These are phyloP conservation scores for Nasonia giraulti DNA, from an alignment of 1,140 invertebrate genomes.

Conservation along the genomic window DNA sequence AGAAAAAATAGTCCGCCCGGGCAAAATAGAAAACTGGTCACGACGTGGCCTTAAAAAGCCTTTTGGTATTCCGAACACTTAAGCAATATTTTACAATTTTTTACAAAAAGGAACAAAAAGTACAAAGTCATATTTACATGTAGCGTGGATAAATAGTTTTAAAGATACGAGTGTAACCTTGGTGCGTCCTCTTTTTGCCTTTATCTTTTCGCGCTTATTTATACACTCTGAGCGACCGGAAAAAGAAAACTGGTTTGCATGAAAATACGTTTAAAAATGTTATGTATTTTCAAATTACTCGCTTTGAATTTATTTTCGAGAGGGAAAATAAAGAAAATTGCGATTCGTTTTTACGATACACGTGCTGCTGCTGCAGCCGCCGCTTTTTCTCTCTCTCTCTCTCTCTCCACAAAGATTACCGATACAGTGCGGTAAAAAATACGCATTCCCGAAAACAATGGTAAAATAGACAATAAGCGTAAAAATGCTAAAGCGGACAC, in stretches of 20 bases:
- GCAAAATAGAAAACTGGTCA: conserved; percentile 33
- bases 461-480: conserved; percentile 16
- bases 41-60: conserved; percentile 29
- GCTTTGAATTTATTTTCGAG: neutral
- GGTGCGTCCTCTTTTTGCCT: neutral
- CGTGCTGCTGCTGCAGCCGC: no score
- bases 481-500: neutral
- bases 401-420: no score
- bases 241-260: conserved; percentile 16
- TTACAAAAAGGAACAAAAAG: neutral
- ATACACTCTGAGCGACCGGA: neutral
- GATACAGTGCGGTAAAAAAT: neutral
- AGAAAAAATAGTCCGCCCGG: conserved; percentile 9
- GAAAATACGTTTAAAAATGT: neutral
- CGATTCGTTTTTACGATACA: no score
- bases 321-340: no score
- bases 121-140: conserved; percentile 8
- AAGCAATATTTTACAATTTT: neutral
- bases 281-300: neutral
- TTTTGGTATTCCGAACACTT: conserved; percentile 29
- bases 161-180: conserved; percentile 5
- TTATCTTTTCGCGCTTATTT: conserved; percentile 33
- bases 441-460: conserved; percentile 3
- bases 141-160: conserved; percentile 33
- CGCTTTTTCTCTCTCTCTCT: no score